Base-by-base conservation (phyloP, 2,888 invertebrate genomes). In the Dasysyrphus tricinctus region DNA sequence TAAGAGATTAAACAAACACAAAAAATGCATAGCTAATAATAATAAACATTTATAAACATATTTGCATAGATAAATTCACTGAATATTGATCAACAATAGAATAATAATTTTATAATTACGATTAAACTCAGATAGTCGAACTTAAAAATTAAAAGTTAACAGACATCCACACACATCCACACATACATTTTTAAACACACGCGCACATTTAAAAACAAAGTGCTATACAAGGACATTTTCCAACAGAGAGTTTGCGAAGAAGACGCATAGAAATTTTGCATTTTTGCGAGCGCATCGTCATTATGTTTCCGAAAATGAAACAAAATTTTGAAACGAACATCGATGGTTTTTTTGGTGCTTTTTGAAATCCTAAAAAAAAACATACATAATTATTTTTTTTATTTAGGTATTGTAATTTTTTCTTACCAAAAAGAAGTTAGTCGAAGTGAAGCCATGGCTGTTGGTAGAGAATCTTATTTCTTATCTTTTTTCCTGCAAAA, bases 401-500 rank as follows among this genome's bases (percentile, higher is more conserved):
- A 8, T 34, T 19, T 51, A 9, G 16, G 7, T 5, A n/a, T 6
- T 8, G 12, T 51, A 3, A 67, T 54, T 32, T 14, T 29, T 54
- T 32, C 44, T 80, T 54, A 80, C 80, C 76, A 61, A 59, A 80
- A 37, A 76, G 12, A 57, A 19, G n/a, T 65, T 34, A 72, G 51
- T 57, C 34, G 16, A 39, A 63, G 57, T 24, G n/a, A 24, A 32
- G 72, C 59, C 72, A 80, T 56, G 76, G 59, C 39, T 59, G 37
- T 24, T 57, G 11, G 56, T 16, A 51, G 57, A 65, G 7, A n/a
- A 54, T 42, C 24, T 57, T 80, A 86, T 74, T 75, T 81, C 37
- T 78, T 86, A 56, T 86, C 85, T 37, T 81, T 86, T 86, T 86
- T 86, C 37, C 85, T 86, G 81, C 8, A 86, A 86, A 65, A 47